Percentiles rank a stretch among this genome's conserved stretches.
Evolutionary conservation across 2,888 invertebrate genomes (phyloP).

Genomic region (Dryadula phaetusa): DNA sequence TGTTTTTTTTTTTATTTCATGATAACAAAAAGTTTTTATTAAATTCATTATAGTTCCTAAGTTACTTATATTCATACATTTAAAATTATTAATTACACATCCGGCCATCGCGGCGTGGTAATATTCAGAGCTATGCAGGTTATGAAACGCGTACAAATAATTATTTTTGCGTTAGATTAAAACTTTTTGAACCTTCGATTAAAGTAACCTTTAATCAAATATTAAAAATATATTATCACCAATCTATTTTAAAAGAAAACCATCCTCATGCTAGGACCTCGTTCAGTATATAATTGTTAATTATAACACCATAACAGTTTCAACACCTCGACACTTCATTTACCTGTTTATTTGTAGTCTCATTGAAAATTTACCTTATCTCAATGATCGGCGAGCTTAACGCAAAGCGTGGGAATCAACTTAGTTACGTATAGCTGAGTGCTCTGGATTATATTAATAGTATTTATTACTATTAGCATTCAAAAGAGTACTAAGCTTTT

Average conservation of each 20-base stretch:
- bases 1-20: too few relatives aligned
- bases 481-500: not conserved
- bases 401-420: slow-evolving; percentile 24
- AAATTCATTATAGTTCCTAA: too few relatives aligned
- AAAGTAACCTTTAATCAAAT: too few relatives aligned
- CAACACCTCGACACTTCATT: slow-evolving; percentile 12
- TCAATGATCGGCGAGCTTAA: slow-evolving; percentile 20
- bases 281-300: not conserved
- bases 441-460: slow-evolving; percentile 16
- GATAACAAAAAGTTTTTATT: too few relatives aligned
- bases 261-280: too few relatives aligned
- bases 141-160: too few relatives aligned
- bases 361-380: slow-evolving; percentile 25
- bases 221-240: not conserved
- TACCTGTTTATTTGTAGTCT: slow-evolving; percentile 21
- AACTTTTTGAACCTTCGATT: too few relatives aligned
- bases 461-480: slow-evolving; percentile 17
- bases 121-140: too few relatives aligned
- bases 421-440: slow-evolving; percentile 18
- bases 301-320: not conserved
- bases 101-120: too few relatives aligned
- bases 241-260: not conserved
- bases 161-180: too few relatives aligned
- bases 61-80: too few relatives aligned
- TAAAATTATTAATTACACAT: too few relatives aligned